Base-by-base conservation (phyloP, 2,797 vertebrate species). In the Avahi laniger region DNA sequence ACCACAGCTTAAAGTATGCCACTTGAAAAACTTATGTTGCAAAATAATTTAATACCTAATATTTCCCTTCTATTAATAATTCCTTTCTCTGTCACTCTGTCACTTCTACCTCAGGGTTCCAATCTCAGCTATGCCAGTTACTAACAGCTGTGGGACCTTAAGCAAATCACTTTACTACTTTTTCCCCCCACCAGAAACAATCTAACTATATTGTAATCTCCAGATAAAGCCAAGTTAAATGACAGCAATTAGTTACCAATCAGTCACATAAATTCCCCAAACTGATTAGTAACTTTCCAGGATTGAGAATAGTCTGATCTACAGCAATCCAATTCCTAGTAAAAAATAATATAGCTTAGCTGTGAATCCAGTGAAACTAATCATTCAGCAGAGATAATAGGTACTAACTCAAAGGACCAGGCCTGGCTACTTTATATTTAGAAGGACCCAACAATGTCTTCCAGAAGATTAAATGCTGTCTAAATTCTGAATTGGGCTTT, bases 1-100 rank as follows among this genome's bases (percentile, higher is more conserved):
- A 98, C 96, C 80, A 86, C 65, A 97, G 94, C 91, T 97, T 97
- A 97, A 98, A 98, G 95, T 78, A 75, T 89, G 93, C 35, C 80
- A 92, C 95, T 97, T 93, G 97, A 97, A 97, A 98, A 98, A 97
- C 54, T 97, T 96, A 15, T 18, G 93, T 15, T 96, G 95, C 33
- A 98, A 98, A 98, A 98, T 97, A 95, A 98, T 98, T 97, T 97
- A 89, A 93, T 96, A 86, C 81, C 97, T 94, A 73, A 83, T 92
- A 94, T 94, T 96, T 80, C 61, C n/a, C 35, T 93, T 46, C 48
- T 57, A 57, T 57, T 57, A 26, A 57, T 46, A 72, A 65, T 95
- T 92, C 41, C 38, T 78, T 90, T 91, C 59, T 83, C 59, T 91
- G 38, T 59, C 73, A 93, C 28, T 89, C 26, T 59, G 35, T 50